Evolutionary conservation across 2,113 vertebrate genomes (phyloP).

Genomic region (Pholis gunnellus): DNA sequence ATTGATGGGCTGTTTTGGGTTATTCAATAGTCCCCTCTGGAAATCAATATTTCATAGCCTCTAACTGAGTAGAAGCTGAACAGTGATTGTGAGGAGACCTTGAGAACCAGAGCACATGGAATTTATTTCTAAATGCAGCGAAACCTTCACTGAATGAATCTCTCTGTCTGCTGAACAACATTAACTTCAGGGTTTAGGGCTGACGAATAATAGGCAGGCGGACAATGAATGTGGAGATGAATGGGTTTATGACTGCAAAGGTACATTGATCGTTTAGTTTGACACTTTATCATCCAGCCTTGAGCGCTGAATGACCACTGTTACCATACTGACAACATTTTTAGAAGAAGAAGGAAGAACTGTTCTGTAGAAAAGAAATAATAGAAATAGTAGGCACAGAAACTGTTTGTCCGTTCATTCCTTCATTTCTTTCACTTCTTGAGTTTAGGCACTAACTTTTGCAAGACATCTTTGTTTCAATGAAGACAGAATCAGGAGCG

Average conservation of each 20-base stretch:
- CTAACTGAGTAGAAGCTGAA: not conserved
- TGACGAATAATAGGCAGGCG: not conserved
- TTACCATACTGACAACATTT: not conserved
- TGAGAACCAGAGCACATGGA: not conserved
- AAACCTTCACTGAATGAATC: not conserved
- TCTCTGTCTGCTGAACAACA: not conserved
- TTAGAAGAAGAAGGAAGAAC: not conserved
- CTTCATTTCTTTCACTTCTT: no score
- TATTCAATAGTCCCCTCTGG: not conserved
- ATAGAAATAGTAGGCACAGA: no score
- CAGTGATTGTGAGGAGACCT: not conserved
- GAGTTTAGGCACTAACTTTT: no score
- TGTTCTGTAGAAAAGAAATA: no score
- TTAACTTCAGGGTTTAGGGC: not conserved
- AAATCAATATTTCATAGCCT: not conserved
- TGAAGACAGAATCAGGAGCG: no score
- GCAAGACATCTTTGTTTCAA: no score
- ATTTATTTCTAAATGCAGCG: not conserved
- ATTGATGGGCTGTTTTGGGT: not conserved
- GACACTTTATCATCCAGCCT: not conserved
- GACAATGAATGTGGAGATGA: not conserved
- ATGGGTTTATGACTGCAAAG: not conserved
- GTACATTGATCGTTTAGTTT: not conserved
- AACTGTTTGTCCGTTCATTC: no score
- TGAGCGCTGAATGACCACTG: conserved; percentile 1